Conservation (phyloP, 2,113 vertebrate species). For the Syngnathus scovelli region DNA sequence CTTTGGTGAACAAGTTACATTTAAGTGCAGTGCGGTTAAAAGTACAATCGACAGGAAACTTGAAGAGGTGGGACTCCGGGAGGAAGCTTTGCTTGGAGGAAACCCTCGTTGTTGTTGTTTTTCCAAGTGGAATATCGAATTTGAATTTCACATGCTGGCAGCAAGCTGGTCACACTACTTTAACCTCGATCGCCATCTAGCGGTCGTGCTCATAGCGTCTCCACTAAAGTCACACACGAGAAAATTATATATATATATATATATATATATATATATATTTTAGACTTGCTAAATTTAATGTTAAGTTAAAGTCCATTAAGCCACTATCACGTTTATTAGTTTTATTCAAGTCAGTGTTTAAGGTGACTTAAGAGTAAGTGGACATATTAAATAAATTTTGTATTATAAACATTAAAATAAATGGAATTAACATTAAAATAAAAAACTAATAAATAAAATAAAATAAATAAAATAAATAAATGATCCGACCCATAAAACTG, state of each 20-base stretch:
- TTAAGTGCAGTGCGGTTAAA: neutral
- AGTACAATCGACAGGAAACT: neutral
- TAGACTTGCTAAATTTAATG: neutral
- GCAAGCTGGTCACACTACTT: slow-evolving; percentile 30
- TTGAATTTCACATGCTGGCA: neutral
- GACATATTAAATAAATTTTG: too few species aligned
- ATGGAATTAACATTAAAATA: too few species aligned
- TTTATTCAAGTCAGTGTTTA: neutral
- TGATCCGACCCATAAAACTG: neutral
- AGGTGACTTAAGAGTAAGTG: neutral
- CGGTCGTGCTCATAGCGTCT: slow-evolving; percentile 5
- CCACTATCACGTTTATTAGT: neutral
- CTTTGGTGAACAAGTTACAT: neutral
- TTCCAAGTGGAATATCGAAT: neutral
- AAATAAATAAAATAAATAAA: too few species aligned
- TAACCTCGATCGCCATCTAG: slow-evolving; percentile 69
- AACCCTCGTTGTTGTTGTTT: neutral
- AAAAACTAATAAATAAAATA: neutral
- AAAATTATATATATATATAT: neutral
- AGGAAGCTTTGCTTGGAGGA: neutral
- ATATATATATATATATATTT: neutral
- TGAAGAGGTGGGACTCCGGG: neutral
- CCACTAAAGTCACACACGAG: neutral
- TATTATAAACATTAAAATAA: too few species aligned
- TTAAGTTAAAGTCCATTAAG: neutral